Percentiles rank a stretch among this genome's conserved stretches.
These are phyloP conservation scores for Leptopilina clavipes DNA, from an alignment of 1,140 invertebrate species.

Conservation along the genomic window DNA sequence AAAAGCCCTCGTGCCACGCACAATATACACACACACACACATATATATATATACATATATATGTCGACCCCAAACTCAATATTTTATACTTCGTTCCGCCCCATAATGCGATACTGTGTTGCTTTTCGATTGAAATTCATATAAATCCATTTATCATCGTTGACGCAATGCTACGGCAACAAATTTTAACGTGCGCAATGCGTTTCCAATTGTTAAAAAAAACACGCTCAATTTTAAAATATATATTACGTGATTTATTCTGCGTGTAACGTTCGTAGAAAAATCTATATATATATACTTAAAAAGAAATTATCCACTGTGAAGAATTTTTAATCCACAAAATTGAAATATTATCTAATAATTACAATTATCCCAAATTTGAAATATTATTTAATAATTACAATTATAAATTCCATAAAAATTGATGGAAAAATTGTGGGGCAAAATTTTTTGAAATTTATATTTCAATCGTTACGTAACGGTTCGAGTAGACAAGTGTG, in stretches of 20 bases:
- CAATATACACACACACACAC: too few relatives aligned
- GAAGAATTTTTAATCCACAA: too few relatives aligned
- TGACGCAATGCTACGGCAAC: constrained; percentile 46
- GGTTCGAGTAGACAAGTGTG: neutral
- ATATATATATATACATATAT: too few relatives aligned
- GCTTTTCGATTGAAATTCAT: constrained; percentile 63
- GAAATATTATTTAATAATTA: too few relatives aligned
- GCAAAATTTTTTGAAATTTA: neutral
- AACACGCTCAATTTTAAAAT: neutral
- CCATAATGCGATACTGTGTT: constrained; percentile 42
- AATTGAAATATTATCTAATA: too few relatives aligned
- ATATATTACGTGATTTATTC: too few relatives aligned
- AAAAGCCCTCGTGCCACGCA: constrained; percentile 24
- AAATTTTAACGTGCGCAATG: constrained; percentile 41
- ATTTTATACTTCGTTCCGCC: constrained; percentile 37
- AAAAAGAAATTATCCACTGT: too few relatives aligned
- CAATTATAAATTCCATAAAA: too few relatives aligned
- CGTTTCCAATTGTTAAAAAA: constrained; percentile 16
- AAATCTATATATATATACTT: too few relatives aligned
- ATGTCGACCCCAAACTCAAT: constrained; percentile 16
- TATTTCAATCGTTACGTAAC: neutral
- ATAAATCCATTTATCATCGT: constrained; percentile 66
- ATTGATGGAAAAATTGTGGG: too few relatives aligned
- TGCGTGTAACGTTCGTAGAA: too few relatives aligned
- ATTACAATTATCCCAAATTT: too few relatives aligned